A percentile compares a stretch with the other conserved stretches of the same genome.
Conservation (phyloP, 2,888 invertebrate genomes). For the Drosophila neonasuta region DNA sequence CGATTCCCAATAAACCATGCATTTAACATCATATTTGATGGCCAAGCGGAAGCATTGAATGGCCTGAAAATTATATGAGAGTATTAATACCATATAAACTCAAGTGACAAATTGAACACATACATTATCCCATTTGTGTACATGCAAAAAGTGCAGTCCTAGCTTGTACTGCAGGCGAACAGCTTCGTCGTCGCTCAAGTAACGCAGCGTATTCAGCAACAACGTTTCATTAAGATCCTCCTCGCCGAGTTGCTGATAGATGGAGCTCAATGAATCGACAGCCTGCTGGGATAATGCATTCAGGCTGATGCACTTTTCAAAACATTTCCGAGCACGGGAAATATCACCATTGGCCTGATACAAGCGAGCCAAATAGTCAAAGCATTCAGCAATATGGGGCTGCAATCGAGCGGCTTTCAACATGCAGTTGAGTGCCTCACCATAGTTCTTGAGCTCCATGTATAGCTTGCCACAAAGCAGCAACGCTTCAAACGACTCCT, state of each 20-base stretch:
- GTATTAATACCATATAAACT: not conserved
- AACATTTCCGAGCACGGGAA: slow-evolving; percentile 91
- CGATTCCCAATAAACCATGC: slow-evolving; percentile 92
- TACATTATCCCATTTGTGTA: slow-evolving; percentile 86
- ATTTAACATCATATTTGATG: slow-evolving; percentile 86
- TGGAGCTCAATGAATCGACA: slow-evolving; percentile 89
- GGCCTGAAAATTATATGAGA: slow-evolving; percentile 82
- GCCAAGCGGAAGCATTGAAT: slow-evolving; percentile 89
- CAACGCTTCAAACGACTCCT: slow-evolving; percentile 70
- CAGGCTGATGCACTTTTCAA: slow-evolving; percentile 90
- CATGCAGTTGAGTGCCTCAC: slow-evolving; percentile 85
- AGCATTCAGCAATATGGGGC: slow-evolving; percentile 88
- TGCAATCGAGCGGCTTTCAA: slow-evolving; percentile 88
- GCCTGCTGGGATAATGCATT: slow-evolving; percentile 87
- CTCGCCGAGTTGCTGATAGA: slow-evolving; percentile 87
- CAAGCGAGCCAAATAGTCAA: slow-evolving; percentile 89
- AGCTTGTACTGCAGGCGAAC: slow-evolving; percentile 93
- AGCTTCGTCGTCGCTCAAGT: slow-evolving; percentile 83
- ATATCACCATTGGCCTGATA: slow-evolving; percentile 87
- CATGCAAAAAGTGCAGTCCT: slow-evolving; percentile 90
- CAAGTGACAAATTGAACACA: not conserved
- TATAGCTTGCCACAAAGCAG: slow-evolving; percentile 75
- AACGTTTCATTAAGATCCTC: slow-evolving; percentile 81
- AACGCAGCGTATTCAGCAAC: slow-evolving; percentile 81
- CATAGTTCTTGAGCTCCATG: slow-evolving; percentile 83